Percentiles rank a stretch among this genome's conserved stretches.
phyloP scores from a whole-genome alignment of 2,113 vertebrate genomes.

The Semnornis frantzii region DNA sequence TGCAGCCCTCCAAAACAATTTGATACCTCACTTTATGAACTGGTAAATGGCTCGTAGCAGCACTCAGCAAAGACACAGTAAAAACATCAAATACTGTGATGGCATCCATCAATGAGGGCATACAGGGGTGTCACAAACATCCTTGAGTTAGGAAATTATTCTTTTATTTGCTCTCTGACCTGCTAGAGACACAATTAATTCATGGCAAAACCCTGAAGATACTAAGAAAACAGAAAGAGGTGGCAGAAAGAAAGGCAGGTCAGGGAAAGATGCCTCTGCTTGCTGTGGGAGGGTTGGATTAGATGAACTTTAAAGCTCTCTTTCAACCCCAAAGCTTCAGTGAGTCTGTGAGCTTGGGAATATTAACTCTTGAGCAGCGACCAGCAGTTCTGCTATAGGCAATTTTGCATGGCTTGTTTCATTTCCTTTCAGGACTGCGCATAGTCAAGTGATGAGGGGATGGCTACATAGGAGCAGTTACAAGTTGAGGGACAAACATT shows the following conservation, averaged over 20 bases:
- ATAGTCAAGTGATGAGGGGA: neutral
- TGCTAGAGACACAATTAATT: neutral
- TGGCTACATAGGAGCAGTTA: neutral
- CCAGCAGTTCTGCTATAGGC: neutral
- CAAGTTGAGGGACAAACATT: neutral
- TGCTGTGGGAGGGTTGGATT: too few relatives aligned
- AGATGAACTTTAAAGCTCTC: too few relatives aligned
- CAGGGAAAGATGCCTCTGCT: neutral
- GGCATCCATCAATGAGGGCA: neutral
- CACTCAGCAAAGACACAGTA: conserved; percentile 16
- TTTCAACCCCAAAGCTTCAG: too few relatives aligned
- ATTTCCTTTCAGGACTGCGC: neutral
- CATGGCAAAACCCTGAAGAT: neutral
- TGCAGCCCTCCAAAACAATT: conserved; percentile 73
- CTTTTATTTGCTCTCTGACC: neutral
- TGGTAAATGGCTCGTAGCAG: conserved; percentile 67
- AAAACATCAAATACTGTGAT: conserved; percentile 13
- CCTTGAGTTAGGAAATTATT: neutral
- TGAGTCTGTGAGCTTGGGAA: neutral
- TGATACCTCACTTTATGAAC: conserved; percentile 73
- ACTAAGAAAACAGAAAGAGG: neutral
- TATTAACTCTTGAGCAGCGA: neutral
- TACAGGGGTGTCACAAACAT: neutral
- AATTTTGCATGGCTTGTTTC: neutral
- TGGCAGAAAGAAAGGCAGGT: neutral